A percentile compares a stretch with the other conserved stretches of the same genome.
Conservation (phyloP, 2,888 invertebrate species). For the Lepidocyrtinus sp. region DNA sequence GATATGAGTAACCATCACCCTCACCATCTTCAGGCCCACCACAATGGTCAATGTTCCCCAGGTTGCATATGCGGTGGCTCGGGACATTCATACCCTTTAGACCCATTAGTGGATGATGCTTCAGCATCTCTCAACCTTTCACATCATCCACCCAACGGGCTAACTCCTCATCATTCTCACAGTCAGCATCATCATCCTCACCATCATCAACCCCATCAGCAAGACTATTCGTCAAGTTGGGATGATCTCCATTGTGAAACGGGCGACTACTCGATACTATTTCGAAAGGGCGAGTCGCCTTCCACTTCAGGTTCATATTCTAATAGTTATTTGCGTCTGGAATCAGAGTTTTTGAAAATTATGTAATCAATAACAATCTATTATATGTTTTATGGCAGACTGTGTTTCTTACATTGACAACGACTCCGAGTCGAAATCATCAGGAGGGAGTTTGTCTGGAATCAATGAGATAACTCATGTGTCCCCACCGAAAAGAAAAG, state of each 20-base stretch:
- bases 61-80: conserved; percentile 40
- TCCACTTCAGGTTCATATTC: conserved; percentile 64
- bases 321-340: no score
- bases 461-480: conserved; percentile 54
- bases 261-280: conserved; percentile 54
- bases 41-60: conserved; percentile 48
- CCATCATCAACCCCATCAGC: conserved; percentile 7
- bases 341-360: not conserved
- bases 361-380: no score
- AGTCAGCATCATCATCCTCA: conserved; percentile 34
- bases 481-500: conserved; percentile 69
- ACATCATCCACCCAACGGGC: not conserved
- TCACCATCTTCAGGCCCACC: conserved; percentile 6
- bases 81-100: conserved; percentile 13
- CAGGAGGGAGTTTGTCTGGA: conserved; percentile 64
- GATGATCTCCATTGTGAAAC: conserved; percentile 66
- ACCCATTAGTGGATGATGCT: conserved; percentile 7
- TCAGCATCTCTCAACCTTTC: conserved; percentile 7
- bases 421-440: conserved; percentile 68
- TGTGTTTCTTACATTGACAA: conserved; percentile 64
- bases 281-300: conserved; percentile 66
- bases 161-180: conserved; percentile 17
- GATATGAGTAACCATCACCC: conserved; percentile 44
- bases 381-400: conserved; percentile 42
- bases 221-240: conserved; percentile 58